Percentiles rank a stretch among this genome's conserved stretches.
These are phyloP conservation scores for Strigamia maritima DNA, from an alignment of 2,888 invertebrate species.

Conservation along the genomic window DNA sequence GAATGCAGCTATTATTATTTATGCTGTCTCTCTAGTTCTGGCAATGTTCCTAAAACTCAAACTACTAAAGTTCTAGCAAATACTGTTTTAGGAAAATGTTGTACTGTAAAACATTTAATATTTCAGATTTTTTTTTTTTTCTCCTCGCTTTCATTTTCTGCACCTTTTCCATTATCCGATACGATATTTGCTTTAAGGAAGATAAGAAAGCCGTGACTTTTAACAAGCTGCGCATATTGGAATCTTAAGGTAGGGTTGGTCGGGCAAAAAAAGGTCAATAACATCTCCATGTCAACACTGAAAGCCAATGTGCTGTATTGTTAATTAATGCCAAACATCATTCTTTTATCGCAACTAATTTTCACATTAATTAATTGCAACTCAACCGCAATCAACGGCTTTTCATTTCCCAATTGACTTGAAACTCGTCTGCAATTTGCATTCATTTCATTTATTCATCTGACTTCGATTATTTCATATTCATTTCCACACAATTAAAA, in stretches of 20 bases:
- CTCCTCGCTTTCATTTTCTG: too few relatives aligned
- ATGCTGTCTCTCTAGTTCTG: too few relatives aligned
- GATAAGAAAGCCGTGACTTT: background rate
- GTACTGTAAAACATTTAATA: too few relatives aligned
- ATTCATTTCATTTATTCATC: conserved; percentile 28
- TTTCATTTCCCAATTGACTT: conserved; percentile 30
- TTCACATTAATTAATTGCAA: conserved; percentile 34
- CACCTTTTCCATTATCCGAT: background rate
- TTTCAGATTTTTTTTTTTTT: too few relatives aligned
- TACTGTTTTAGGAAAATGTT: too few relatives aligned
- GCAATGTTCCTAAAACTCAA: too few relatives aligned
- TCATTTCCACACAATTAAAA: too few relatives aligned
- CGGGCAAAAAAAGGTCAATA: conserved; percentile 21
- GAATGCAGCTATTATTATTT: too few relatives aligned
- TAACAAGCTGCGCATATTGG: conserved; percentile 23
- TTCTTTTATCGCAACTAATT: conserved; percentile 29
- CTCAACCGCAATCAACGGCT: conserved; percentile 28
- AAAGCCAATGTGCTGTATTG: background rate
- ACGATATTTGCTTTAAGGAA: background rate
- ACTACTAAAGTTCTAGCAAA: too few relatives aligned
- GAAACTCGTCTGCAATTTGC: conserved; percentile 21
- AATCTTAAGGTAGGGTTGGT: background rate
- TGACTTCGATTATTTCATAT: background rate
- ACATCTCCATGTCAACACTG: background rate
- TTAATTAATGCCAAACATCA: conserved; percentile 4